phyloP scores from a whole-genome alignment of 2,797 vertebrate genomes.

The Bradypodion pumilum region DNA sequence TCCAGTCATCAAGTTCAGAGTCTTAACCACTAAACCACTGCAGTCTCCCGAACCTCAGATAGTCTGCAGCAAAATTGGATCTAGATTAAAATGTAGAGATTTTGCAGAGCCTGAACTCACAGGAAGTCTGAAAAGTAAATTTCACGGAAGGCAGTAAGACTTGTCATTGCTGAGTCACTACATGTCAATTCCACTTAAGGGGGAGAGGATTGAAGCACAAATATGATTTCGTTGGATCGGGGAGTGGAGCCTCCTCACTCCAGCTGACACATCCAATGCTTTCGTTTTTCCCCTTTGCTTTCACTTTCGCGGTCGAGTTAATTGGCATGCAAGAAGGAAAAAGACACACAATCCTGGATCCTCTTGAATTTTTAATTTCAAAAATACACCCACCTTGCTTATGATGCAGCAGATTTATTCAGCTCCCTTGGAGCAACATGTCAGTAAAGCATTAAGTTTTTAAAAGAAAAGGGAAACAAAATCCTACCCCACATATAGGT shows the following conservation, averaged over 20 bases:
- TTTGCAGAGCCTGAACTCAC: neutral
- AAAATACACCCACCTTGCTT: neutral
- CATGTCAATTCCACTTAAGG: neutral
- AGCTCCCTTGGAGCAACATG: neutral
- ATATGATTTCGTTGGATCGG: neutral
- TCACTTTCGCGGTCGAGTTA: neutral
- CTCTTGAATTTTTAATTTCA: neutral
- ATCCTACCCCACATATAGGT: neutral
- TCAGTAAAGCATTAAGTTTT: slow-evolving; percentile 13
- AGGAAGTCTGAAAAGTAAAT: neutral
- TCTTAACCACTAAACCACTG: no score
- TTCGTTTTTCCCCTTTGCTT: neutral
- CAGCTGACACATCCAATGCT: neutral
- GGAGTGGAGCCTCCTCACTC: neutral
- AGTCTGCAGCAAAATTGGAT: neutral
- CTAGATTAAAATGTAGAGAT: neutral
- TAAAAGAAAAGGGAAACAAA: neutral
- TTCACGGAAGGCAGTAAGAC: neutral
- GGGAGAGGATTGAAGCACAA: neutral
- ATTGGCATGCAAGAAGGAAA: neutral
- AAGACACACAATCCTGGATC: neutral
- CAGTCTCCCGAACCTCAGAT: no score
- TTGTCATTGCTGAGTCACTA: neutral
- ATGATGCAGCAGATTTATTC: neutral
- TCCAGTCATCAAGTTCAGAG: no score